A percentile compares a stretch with the other conserved stretches of the same genome.
Conservation (phyloP, 2,797 vertebrate genomes). For the Nannoperca australis region DNA sequence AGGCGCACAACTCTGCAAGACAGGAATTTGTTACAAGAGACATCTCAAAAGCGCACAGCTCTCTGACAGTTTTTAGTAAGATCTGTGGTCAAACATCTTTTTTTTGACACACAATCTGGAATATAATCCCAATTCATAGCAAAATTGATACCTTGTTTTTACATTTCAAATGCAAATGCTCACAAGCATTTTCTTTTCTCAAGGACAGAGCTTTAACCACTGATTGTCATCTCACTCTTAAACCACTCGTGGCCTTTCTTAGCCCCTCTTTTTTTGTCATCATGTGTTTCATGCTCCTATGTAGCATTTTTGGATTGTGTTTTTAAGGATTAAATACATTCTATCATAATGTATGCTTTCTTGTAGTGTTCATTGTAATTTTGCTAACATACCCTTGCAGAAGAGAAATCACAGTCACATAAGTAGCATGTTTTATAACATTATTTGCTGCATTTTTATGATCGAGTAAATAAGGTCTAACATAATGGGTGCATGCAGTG, state of each 20-base stretch:
- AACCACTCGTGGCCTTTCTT: background rate
- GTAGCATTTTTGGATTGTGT: background rate
- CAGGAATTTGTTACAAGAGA: conserved; percentile 36
- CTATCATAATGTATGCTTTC: background rate
- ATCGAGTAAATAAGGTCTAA: background rate
- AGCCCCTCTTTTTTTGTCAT: background rate
- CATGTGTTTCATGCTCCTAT: background rate
- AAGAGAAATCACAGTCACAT: background rate
- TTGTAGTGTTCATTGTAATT: background rate
- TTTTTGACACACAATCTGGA: conserved; percentile 19
- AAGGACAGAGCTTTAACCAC: conserved; percentile 19
- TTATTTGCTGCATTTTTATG: conserved; percentile 1
- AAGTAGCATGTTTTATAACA: background rate
- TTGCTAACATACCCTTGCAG: background rate
- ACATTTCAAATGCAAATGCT: conserved; percentile 20
- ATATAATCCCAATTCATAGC: conserved; percentile 8
- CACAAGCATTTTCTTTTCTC: background rate
- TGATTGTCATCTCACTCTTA: background rate
- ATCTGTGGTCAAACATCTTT: background rate
- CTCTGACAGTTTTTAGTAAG: conserved; percentile 48
- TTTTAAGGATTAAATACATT: background rate
- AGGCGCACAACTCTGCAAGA: conserved; percentile 39
- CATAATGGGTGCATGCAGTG: background rate
- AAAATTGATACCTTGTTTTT: background rate
- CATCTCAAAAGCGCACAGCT: conserved; percentile 16